Percentiles rank a stretch among this genome's conserved stretches.
phyloP scores from a whole-genome alignment of 2,797 vertebrate genomes.

The Galaxias olidus region DNA sequence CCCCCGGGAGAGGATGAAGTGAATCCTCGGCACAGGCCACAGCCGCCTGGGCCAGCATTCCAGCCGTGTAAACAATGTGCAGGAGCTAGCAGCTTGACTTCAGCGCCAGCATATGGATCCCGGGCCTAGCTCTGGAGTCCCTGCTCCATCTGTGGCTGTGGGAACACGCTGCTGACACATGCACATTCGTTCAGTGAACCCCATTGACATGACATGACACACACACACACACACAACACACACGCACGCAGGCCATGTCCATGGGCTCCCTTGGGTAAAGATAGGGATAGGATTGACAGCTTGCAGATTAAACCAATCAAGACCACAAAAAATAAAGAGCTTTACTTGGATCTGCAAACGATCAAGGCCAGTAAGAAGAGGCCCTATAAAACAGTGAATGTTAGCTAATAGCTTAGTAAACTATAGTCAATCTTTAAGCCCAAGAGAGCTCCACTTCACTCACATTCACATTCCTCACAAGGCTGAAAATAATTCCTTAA shows the following conservation, averaged over 20 bases:
- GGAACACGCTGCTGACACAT: constrained; percentile 21
- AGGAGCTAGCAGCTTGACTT: constrained; percentile 54
- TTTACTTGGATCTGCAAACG: constrained; percentile 72
- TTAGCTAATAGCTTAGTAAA: constrained; percentile 39
- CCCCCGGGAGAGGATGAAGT: constrained; percentile 53
- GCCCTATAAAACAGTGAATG: constrained; percentile 60
- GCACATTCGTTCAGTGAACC: neutral
- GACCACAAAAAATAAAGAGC: constrained; percentile 64
- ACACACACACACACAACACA: constrained; percentile 2
- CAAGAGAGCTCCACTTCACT: neutral
- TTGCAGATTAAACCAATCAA: constrained; percentile 73
- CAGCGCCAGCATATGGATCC: constrained; percentile 66
- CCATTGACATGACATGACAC: neutral
- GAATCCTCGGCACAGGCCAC: constrained; percentile 28
- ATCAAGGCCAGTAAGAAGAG: constrained; percentile 68
- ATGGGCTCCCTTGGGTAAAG: constrained; percentile 42
- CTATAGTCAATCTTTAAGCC: too few relatives aligned
- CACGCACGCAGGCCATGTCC: constrained; percentile 34
- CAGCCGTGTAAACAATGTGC: constrained; percentile 56
- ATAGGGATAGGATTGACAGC: constrained; percentile 63
- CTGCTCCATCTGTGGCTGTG: constrained; percentile 66
- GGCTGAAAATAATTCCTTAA: neutral
- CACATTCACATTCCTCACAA: neutral
- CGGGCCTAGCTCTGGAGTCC: constrained; percentile 60
- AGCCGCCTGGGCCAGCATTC: constrained; percentile 33